These are phyloP conservation scores for Frankliniella fusca DNA, from an alignment of 2,888 invertebrate species.

Conservation along the genomic window DNA sequence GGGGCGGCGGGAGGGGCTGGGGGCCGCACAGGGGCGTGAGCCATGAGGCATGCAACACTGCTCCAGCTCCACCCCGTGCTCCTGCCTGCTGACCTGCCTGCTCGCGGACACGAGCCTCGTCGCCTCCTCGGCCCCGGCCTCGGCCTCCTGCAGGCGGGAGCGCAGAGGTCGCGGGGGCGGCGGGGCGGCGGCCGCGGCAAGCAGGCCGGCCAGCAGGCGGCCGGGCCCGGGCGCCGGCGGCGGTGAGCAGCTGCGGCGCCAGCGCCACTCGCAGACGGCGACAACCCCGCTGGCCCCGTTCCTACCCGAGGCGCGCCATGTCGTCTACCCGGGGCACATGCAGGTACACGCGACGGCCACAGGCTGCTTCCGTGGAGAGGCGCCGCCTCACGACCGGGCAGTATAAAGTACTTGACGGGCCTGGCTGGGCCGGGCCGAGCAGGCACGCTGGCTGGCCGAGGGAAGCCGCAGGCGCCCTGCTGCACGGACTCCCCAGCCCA, in stretches of 20 bases:
- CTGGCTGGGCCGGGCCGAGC: not conserved
- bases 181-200: not conserved
- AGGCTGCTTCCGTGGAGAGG: too few species aligned
- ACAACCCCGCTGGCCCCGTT: not conserved
- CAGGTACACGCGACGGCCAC: not conserved
- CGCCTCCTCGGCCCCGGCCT: not conserved
- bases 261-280: not conserved
- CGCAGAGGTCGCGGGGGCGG: not conserved
- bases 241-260: not conserved
- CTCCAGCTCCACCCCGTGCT: constrained; percentile 21
- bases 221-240: not conserved
- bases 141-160: not conserved
- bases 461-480: not conserved
- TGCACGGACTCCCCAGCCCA: too few species aligned
- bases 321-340: constrained; percentile 8
- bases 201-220: not conserved
- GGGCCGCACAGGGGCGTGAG: not conserved
- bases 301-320: constrained; percentile 9
- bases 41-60: constrained; percentile 21
- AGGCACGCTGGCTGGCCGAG: constrained; percentile 7
- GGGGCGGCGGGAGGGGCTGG: too few species aligned
- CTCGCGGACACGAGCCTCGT: not conserved
- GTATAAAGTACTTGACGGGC: not conserved
- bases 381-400: not conserved
- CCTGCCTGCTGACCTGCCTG: constrained; percentile 16